Conservation (phyloP, 2,797 vertebrate species). For the Chiroxiphia lanceolata region DNA sequence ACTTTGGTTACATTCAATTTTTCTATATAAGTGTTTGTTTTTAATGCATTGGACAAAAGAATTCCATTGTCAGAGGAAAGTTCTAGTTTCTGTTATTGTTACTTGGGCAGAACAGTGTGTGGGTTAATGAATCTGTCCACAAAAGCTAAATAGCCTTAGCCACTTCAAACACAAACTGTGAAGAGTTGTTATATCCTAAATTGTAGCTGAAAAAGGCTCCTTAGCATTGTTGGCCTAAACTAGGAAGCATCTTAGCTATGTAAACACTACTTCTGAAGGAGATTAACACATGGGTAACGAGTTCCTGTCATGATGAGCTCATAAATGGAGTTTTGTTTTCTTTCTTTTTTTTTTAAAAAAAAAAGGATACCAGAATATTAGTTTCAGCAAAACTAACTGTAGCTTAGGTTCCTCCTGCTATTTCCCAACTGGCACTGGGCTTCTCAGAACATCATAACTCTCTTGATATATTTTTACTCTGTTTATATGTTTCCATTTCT, state of each 20-base stretch:
- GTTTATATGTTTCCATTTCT: not conserved
- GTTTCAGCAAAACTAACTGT: not conserved
- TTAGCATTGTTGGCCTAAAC: not conserved
- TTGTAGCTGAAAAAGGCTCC: not conserved
- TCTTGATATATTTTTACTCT: not conserved
- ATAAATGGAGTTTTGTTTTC: not conserved
- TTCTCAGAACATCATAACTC: not conserved
- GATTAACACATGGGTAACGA: not conserved
- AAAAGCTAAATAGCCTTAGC: conserved; percentile 17
- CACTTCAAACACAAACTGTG: conserved; percentile 34
- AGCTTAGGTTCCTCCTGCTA: not conserved
- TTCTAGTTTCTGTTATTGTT: not conserved
- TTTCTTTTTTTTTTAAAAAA: not conserved
- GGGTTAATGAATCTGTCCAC: not conserved
- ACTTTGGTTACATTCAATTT: not conserved
- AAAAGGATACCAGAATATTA: not conserved
- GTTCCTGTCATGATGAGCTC: not conserved
- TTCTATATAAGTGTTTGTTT: not conserved
- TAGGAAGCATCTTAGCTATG: conserved; percentile 9
- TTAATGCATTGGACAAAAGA: not conserved
- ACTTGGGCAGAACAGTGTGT: not conserved
- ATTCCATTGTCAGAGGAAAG: not conserved
- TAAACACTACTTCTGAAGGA: conserved; percentile 22
- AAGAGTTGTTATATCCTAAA: not conserved
- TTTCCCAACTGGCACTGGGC: not conserved